These are phyloP conservation scores for Eurois occulta DNA, from an alignment of 2,888 invertebrate genomes.

Conservation along the genomic window DNA sequence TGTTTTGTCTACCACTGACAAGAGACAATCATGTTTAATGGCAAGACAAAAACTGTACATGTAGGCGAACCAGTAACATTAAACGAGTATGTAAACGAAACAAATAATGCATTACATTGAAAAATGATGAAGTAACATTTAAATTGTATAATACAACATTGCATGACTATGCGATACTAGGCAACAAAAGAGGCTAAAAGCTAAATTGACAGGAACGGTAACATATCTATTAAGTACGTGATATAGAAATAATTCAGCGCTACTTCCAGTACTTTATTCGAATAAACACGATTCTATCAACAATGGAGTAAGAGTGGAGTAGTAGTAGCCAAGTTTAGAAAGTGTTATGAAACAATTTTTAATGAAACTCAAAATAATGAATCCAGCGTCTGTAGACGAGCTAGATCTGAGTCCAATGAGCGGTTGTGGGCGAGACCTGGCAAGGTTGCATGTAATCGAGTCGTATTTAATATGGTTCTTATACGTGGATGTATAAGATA, in stretches of 20 bases:
- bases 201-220: slow-evolving; percentile 48
- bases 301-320: slow-evolving; percentile 36
- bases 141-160: slow-evolving; percentile 35
- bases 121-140: slow-evolving; percentile 47
- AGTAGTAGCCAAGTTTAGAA: slow-evolving; percentile 53
- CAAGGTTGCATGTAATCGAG: slow-evolving; percentile 42
- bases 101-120: slow-evolving; percentile 57
- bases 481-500: slow-evolving; percentile 59
- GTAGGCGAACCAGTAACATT: slow-evolving; percentile 75
- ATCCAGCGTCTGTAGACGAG: slow-evolving; percentile 60
- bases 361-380: slow-evolving; percentile 57
- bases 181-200: slow-evolving; percentile 39
- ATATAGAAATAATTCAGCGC: slow-evolving; percentile 31
- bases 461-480: slow-evolving; percentile 49
- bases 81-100: slow-evolving; percentile 61
- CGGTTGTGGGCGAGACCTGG: slow-evolving; percentile 66
- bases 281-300: slow-evolving; percentile 36
- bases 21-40: slow-evolving; percentile 77
- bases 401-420: slow-evolving; percentile 66
- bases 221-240: slow-evolving; percentile 41
- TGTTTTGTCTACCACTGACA: slow-evolving; percentile 75
- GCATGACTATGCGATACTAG: slow-evolving; percentile 40
- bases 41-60: slow-evolving; percentile 63
- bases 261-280: slow-evolving; percentile 22
- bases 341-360: slow-evolving; percentile 61